Evolutionary conservation across 2,797 vertebrate species (phyloP), one percentile per base, ranked within the genome.

Genomic region (Xenentodon cancila): DNA sequence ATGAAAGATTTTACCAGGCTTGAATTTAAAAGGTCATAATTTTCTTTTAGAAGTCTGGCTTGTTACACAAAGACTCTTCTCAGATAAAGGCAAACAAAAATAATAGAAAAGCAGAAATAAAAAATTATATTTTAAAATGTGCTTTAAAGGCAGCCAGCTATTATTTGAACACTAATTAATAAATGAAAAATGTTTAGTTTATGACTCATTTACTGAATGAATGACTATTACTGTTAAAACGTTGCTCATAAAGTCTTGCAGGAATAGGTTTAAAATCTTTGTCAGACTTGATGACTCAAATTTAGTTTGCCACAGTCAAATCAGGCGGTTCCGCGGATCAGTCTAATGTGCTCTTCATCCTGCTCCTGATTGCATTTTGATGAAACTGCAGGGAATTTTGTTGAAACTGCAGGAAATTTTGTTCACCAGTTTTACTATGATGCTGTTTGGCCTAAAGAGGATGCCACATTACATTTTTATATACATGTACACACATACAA

Each of bases 311-410:
- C 27, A 49, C 5, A 7, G 5, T n/a, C 30, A 71, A 72, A 65
- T 48, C 43, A 77, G 42, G 15, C 42, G 3, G 34, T 57, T 40
- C 45, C 53, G 34, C 27, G 52, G 19, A 64, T 77, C 45, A 43
- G 68, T 62, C 68, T 16, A 3, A 75, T 68, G 53, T 22, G 34
- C 44, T 53, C 64, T 73, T 78, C 55, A 70, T 73, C 55, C 11
- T 11, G 11, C 64, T 57, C 54, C 60, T 75, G 76, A 85, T 79
- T 84, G 67, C 81, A 84, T 79, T 79, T 72, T 81, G 61, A 74
- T 79, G 75, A 80, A 84, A 82, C 70, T 65, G 32, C 69, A 46
- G 70, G 64, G 70, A 80, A 80, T 73, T 59, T 43, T 73, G 52
- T 51, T 59, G 75, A 80, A 84, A 82, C 70, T 65, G 32, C 69